phyloP scores from a whole-genome alignment of 2,888 invertebrate genomes.

The Drosophila meridionalis region DNA sequence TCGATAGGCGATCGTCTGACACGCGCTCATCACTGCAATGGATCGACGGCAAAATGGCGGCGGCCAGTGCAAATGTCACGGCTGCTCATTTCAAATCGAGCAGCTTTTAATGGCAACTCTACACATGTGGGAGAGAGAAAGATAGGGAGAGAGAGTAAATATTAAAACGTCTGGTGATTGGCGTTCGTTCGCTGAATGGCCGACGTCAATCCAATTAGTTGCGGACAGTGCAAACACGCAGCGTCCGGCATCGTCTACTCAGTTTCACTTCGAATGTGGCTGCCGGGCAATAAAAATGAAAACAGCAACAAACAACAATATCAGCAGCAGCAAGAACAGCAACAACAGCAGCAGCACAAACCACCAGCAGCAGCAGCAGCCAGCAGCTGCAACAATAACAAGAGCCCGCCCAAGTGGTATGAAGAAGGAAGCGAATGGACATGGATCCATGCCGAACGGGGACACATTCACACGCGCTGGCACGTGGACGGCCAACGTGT shows the following conservation, averaged over 20 bases:
- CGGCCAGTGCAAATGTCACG: conserved; percentile 1
- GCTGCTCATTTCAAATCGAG: conserved; percentile 12
- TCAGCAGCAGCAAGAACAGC: conserved; percentile 1
- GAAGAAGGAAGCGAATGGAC: conserved; percentile 9
- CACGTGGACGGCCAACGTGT: conserved; percentile 36
- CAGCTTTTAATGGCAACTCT: conserved; percentile 22
- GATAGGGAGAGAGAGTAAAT: conserved; percentile 17
- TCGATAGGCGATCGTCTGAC: conserved; percentile 4
- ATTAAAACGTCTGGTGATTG: conserved; percentile 37
- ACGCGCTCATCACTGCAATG: neutral
- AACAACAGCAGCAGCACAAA: conserved; percentile 1
- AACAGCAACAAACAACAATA: conserved; percentile 43
- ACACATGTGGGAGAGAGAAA: neutral
- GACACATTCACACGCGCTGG: conserved; percentile 47
- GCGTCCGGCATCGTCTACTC: conserved; percentile 38
- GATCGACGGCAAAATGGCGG: conserved; percentile 34
- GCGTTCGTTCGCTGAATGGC: conserved; percentile 31
- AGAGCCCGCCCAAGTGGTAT: conserved; percentile 8
- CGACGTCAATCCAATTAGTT: conserved; percentile 72
- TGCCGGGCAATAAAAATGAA: conserved; percentile 68
- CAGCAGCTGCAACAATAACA: conserved; percentile 15
- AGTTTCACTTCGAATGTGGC: conserved; percentile 42
- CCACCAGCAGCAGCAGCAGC: conserved; percentile 5
- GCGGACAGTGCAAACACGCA: conserved; percentile 67
- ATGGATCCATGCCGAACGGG: conserved; percentile 32